Percentiles rank a stretch among this genome's conserved stretches.
Conservation (phyloP, 2,888 invertebrate species). For the Amiota communis region DNA sequence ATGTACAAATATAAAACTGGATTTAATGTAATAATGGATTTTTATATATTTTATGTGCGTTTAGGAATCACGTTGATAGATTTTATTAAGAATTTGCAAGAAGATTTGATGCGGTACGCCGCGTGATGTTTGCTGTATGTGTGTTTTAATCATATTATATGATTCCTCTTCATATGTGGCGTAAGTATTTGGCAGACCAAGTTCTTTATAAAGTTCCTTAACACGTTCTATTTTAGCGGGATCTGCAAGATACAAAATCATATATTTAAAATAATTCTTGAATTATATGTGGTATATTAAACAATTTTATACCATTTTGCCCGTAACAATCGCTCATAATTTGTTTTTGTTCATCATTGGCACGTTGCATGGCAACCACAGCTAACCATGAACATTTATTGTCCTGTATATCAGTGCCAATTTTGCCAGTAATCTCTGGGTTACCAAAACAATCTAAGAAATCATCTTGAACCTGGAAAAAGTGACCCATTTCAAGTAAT, state of each 20-base stretch:
- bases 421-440: constrained; percentile 88
- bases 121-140: constrained; percentile 87
- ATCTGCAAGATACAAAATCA: constrained; percentile 68
- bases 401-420: constrained; percentile 93
- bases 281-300: not conserved
- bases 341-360: constrained; percentile 80
- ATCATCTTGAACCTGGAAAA: constrained; percentile 92
- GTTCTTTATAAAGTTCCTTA: constrained; percentile 84
- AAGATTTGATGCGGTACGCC: constrained; percentile 87
- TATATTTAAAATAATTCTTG: constrained; percentile 5
- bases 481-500: constrained; percentile 92
- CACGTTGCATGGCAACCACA: constrained; percentile 89
- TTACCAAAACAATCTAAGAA: constrained; percentile 89
- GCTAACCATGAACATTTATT: constrained; percentile 98
- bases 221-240: constrained; percentile 80
- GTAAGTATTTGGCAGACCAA: constrained; percentile 84
- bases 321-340: constrained; percentile 87
- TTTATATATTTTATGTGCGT: not conserved
- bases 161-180: constrained; percentile 88
- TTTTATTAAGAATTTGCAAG: constrained; percentile 86
- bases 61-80: constrained; percentile 83
- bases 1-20: constrained; percentile 29
- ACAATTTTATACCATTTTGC: constrained; percentile 68
- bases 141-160: constrained; percentile 85
- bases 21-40: constrained; percentile 16